Base-by-base conservation (phyloP, 1,140 invertebrate genomes). In the Neodiprion virginianus region DNA sequence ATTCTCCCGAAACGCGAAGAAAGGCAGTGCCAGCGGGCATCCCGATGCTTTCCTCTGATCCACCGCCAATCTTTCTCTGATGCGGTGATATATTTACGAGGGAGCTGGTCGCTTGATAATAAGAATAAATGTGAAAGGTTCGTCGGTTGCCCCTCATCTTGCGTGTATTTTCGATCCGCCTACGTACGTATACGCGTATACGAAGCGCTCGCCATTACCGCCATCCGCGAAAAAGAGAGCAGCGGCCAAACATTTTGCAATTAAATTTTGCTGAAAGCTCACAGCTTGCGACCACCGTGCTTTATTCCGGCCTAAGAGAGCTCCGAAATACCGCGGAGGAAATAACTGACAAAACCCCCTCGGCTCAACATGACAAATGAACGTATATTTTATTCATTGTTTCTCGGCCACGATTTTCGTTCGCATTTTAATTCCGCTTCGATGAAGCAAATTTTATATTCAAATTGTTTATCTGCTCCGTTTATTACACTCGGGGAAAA, bases 381-480 rank as follows among this genome's bases (percentile, higher is more conserved):
- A 61, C n/a, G 53, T 61, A 17, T 61, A 61, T 61, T 61, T 17
- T 17, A 61, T 61, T 17, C 53, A 17, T 61, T 61, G 11, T 61
- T 17, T 14, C 11, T 61, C 53, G 53, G n/a, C 53, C 53, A 61
- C 53, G 53, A 61, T 61, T 61, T 61, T 61, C 53, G n/a, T 61
- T 61, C 53, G 53, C 11, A 61, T 12, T 61, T 61, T 11, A 61
- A 61, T 61, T 61, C n/a, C n/a, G n/a, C 53, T 61, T 17, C 53
- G 53, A 61, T 17, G 8, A 61, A 61, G 11, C 53, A 61, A 61
- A 61, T 61, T 61, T 61, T 61, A 61, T 61, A 61, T 61, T 61
- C 53, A 61, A 61, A 61, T 61, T 61, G n/a, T 61, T 61, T 17
- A 61, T 61, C 53, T 61, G 53, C 53, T 14, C 8, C 53, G 53